phyloP scores from a whole-genome alignment of 92 coral and sea anemone genomes.

The Desmophyllum pertusum region DNA sequence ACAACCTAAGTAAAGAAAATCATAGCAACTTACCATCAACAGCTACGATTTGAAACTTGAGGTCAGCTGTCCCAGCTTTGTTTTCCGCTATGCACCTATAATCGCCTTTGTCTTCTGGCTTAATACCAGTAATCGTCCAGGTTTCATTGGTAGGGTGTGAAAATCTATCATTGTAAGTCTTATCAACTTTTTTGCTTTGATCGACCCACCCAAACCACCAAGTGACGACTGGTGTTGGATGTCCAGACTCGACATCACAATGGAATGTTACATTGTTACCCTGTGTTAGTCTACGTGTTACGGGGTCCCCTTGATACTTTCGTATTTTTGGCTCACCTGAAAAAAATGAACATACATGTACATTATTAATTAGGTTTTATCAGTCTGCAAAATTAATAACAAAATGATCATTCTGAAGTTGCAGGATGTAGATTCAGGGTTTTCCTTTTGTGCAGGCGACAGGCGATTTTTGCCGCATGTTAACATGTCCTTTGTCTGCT shows the following conservation, averaged over 20 bases:
- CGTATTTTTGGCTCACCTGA: slow-evolving; percentile 16
- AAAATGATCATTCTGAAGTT: too few relatives aligned
- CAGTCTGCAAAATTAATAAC: not conserved
- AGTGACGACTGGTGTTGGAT: slow-evolving; percentile 44
- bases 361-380: not conserved
- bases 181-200: not conserved
- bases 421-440: too few relatives aligned
- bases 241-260: slow-evolving; percentile 35
- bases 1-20: too few relatives aligned
- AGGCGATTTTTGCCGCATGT: too few relatives aligned
- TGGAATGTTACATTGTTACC: slow-evolving; percentile 32
- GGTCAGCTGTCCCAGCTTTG: slow-evolving; percentile 41
- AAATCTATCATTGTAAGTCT: not conserved
- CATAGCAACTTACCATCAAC: slow-evolving; percentile 59
- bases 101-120: not conserved
- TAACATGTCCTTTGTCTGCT: too few relatives aligned
- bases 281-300: not conserved
- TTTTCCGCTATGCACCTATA: slow-evolving; percentile 64
- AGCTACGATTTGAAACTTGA: slow-evolving; percentile 30
- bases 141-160: slow-evolving; percentile 19
- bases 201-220: slow-evolving; percentile 41
- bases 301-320: slow-evolving; percentile 1
- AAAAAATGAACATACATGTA: not conserved
- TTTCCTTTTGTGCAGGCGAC: too few relatives aligned
- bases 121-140: slow-evolving; percentile 28